A percentile compares a stretch with the other conserved stretches of the same genome.
Evolutionary conservation across 2,888 invertebrate genomes (phyloP).

Genomic region (Acanthoscelides obtectus): DNA sequence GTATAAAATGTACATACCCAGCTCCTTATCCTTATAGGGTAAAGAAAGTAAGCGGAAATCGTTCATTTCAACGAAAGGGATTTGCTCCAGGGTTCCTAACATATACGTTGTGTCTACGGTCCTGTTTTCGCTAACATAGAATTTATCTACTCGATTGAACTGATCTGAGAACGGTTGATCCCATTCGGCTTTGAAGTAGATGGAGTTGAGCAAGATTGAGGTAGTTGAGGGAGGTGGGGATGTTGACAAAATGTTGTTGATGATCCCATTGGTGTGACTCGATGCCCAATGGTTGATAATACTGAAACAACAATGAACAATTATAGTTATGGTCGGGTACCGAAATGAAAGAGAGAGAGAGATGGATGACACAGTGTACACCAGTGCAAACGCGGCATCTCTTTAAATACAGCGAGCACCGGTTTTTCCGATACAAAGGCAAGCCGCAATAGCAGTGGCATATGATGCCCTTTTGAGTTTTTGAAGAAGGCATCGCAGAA

Average conservation of each 20-base stretch:
- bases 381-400: too few species aligned
- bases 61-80: constrained; percentile 41
- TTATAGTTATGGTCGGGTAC: too few species aligned
- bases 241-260: constrained; percentile 37
- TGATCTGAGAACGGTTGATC: constrained; percentile 44
- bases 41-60: constrained; percentile 44
- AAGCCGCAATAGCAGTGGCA: neutral
- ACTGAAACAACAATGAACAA: constrained; percentile 24
- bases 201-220: constrained; percentile 45
- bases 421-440: too few species aligned
- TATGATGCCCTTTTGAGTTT: too few species aligned
- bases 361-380: neutral
- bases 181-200: constrained; percentile 50
- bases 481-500: too few species aligned
- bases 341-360: too few species aligned
- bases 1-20: constrained; percentile 48
- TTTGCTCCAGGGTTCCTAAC: constrained; percentile 34
- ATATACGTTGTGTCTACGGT: constrained; percentile 35
- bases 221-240: constrained; percentile 38
- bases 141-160: constrained; percentile 37
- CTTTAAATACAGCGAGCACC: too few species aligned
- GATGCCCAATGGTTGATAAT: constrained; percentile 40
- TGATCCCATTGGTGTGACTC: constrained; percentile 41
- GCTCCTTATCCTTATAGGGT: constrained; percentile 46
- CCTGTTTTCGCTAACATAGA: constrained; percentile 28